phyloP scores from a whole-genome alignment of 1,140 invertebrate genomes.

The Euborellia annulipes region DNA sequence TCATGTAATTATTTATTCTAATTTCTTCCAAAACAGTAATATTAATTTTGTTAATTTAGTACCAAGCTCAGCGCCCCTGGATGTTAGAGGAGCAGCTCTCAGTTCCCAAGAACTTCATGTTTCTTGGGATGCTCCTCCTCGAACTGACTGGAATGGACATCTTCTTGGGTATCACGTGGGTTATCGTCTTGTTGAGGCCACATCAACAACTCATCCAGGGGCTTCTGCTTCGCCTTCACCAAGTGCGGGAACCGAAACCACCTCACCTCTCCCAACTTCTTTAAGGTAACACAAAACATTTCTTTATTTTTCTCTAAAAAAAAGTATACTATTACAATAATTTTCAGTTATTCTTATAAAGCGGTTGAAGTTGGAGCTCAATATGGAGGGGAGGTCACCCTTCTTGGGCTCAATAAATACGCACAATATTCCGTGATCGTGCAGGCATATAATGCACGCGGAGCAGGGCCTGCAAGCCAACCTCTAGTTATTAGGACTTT shows the following conservation, averaged over 20 bases:
- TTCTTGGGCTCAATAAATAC: conserved; percentile 62
- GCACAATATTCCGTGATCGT: conserved; percentile 80
- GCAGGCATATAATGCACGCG: conserved; percentile 82
- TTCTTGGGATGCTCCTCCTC: conserved; percentile 74
- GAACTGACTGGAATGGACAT: conserved; percentile 79
- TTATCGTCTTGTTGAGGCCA: conserved; percentile 33
- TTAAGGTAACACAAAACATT: no score
- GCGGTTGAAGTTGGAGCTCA: conserved; percentile 47
- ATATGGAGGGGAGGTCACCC: conserved; percentile 43
- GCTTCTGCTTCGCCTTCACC: neutral
- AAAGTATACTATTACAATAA: neutral
- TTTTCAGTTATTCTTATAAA: conserved; percentile 44
- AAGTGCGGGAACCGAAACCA: neutral
- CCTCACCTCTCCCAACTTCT: conserved; percentile 4
- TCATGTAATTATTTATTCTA: no score
- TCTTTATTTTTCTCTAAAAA: no score
- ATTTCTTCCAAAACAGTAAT: no score
- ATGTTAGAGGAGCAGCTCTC: conserved; percentile 70
- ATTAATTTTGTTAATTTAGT: conserved; percentile 33
- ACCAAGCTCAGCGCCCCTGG: conserved; percentile 68
- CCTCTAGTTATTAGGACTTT: conserved; percentile 68
- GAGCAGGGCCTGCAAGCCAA: conserved; percentile 70
- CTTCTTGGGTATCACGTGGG: conserved; percentile 87
- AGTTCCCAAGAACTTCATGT: conserved; percentile 79
- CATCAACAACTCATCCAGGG: no score